These are phyloP conservation scores for Idaea biselata DNA, from an alignment of 2,888 invertebrate species.

Conservation along the genomic window DNA sequence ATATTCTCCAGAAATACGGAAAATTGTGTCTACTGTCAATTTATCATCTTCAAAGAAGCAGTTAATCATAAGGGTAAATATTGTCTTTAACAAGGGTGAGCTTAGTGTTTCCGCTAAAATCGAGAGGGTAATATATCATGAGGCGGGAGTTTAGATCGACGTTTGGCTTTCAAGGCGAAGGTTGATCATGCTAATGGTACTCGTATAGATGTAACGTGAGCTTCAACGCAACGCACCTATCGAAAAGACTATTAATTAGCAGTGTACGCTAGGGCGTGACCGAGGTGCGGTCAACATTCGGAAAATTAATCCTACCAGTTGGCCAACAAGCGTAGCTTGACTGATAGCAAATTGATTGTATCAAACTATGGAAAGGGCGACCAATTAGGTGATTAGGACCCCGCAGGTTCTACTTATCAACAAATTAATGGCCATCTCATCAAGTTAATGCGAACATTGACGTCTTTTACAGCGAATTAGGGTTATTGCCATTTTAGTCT, in stretches of 20 bases:
- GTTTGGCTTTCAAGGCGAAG: constrained; percentile 26
- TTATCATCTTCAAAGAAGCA: background rate
- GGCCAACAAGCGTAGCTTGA: constrained; percentile 52
- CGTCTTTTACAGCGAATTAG: constrained; percentile 37
- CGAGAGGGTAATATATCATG: constrained; percentile 54
- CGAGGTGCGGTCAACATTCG: constrained; percentile 72
- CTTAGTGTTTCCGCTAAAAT: constrained; percentile 47
- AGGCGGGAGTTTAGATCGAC: constrained; percentile 19
- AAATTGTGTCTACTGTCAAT: background rate
- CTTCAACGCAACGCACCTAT: constrained; percentile 49
- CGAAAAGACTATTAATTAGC: constrained; percentile 77
- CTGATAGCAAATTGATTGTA: constrained; percentile 66
- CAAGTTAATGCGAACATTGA: constrained; percentile 48
- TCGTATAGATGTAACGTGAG: constrained; percentile 55
- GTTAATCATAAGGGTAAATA: constrained; percentile 51
- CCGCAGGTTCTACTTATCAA: constrained; percentile 56
- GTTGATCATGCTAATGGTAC: constrained; percentile 61
- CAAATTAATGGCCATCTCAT: constrained; percentile 54
- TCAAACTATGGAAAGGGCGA: constrained; percentile 53
- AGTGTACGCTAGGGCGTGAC: constrained; percentile 60
- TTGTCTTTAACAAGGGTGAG: constrained; percentile 38
- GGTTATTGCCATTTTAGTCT: background rate
- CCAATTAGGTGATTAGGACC: constrained; percentile 71
- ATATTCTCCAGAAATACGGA: constrained; percentile 3
- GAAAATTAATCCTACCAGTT: constrained; percentile 74